Evolutionary conservation across 2,888 invertebrate genomes (phyloP), one percentile per base, ranked within the genome.

Genomic region (Conus canariensis): DNA sequence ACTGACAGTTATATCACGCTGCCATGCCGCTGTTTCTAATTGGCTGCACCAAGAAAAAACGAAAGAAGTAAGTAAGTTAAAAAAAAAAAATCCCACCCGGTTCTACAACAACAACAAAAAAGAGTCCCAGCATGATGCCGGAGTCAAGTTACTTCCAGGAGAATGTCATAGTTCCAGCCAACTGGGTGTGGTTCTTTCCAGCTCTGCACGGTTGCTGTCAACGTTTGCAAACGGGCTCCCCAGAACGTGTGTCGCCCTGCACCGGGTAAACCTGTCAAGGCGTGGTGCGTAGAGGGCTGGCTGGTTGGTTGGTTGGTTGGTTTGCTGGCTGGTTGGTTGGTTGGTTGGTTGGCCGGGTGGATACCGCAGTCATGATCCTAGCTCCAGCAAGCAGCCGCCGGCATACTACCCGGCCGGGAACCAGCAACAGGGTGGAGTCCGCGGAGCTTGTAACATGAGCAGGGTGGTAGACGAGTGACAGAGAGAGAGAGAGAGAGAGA

Each of bases 401-500:
- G 45, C 45, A 45, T 45, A 45, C 45, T 30, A 77, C 30, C 25
- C 30, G 30, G 30, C 2, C 12, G 14, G 16, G 14, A 30, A 30
- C 4, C 77, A 30, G 30, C 77, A 77, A 25, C 77, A 80, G 77
- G 30, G 30, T 80, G 77, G 74, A 8, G 74, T n/a, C 74, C 45
- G 7, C 2, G 74, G n/a, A 80, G 59, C 25, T 45, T 25, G 87
- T 59, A 60, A 74, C n/a, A 59, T 30, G 70, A 60, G 80, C 10
- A 25, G 64, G 80, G 59, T 59, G 45, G 45, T 45, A 4, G 45
- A 45, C 45, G 80, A 80, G 30, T 10, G 30, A 80, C 45, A 80
- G 80, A 80, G 45, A 80, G 14, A 80, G 80, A 80, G 30, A 80
- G n/a, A 74, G 45, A 87, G 56, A 80, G 59, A 30, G 70, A 77